Evolutionary conservation across 2,797 vertebrate species (phyloP).

Genomic region (Artibeus jamaicensis): DNA sequence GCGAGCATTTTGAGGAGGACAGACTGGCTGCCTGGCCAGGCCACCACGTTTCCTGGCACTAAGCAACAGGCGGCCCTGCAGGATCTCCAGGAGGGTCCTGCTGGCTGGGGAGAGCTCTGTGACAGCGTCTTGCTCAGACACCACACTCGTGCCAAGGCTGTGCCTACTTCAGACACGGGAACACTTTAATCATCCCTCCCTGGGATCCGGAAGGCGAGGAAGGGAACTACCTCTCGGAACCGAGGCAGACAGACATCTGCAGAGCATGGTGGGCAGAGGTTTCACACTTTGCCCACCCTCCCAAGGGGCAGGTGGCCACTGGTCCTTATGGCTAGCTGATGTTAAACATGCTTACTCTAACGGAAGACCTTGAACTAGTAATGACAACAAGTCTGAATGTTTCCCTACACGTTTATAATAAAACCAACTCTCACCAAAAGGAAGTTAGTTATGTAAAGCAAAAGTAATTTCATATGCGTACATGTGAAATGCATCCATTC

Average conservation of each 20-base stretch:
- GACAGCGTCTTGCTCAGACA: not conserved
- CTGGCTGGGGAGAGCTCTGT: too few relatives aligned
- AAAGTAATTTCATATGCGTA: not conserved
- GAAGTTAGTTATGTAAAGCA: not conserved
- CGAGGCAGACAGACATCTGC: not conserved
- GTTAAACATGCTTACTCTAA: not conserved
- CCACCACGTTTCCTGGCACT: not conserved
- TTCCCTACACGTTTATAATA: not conserved
- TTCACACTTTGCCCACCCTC: not conserved
- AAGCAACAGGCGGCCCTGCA: not conserved
- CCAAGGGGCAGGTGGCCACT: not conserved
- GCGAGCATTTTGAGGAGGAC: not conserved
- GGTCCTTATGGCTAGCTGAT: not conserved
- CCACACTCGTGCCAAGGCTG: not conserved
- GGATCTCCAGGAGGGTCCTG: not conserved
- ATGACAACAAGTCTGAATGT: not conserved
- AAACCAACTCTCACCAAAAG: not conserved
- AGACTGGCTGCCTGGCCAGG: not conserved
- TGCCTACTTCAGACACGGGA: not conserved
- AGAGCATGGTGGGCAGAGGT: accelerated
- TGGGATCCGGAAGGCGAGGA: not conserved
- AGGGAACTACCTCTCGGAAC: not conserved
- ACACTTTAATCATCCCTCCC: not conserved
- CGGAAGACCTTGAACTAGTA: not conserved
- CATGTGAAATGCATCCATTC: not conserved